Base-by-base conservation (phyloP, 37 sponge, comb jelly and placozoan genomes). In the Halisarca cf. caerulea region DNA sequence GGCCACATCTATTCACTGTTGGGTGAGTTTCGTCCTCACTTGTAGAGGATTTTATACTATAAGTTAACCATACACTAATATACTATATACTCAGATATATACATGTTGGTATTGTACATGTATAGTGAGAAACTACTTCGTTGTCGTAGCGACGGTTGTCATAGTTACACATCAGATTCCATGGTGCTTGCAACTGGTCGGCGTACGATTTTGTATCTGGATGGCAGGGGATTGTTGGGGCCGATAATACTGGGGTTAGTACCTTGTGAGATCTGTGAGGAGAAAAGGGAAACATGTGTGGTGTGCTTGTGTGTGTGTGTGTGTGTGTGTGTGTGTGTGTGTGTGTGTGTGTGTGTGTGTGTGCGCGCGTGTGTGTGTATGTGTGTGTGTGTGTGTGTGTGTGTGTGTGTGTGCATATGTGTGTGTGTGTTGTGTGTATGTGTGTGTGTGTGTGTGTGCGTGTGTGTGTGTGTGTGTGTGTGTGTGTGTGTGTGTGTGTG, bases 381-480 rank as follows among this genome's bases (percentile, higher is more conserved):
- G 42, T 51, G 80, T 79, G 80, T 30, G 80, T 45, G 43, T 43
- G 18, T 43, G 37, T 33, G 32, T 36, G 54, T 43, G 80, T 80
- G 81, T 80, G 81, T 27, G 35, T 80, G 81, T 54, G 81, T 80
- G 81, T 80, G 60, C 2, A 9, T 55, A 59, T 57, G 33, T 57
- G 81, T 57, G 59, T 54, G 81, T 80, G 81, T 79, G n/a, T n/a
- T n/a, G 57, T 79, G 80, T 79, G 80, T 79, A 55, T 79, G 80
- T 79, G 58, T 79, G 80, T 45, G 30, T 79, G 80, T 79, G 58
- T 79, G 80, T 83, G 43, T 81, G 82, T 81, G 66, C 60, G 82
- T 81, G 43, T 81, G 62, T 81, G 66, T 34, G 38, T 81, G 40
- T 59, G 82, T 61, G 30, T 81, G 82, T 81, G 62, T 81, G 66